These are phyloP conservation scores for Semaprochilodus insignis DNA, from an alignment of 2,797 vertebrate species.

Conservation along the genomic window DNA sequence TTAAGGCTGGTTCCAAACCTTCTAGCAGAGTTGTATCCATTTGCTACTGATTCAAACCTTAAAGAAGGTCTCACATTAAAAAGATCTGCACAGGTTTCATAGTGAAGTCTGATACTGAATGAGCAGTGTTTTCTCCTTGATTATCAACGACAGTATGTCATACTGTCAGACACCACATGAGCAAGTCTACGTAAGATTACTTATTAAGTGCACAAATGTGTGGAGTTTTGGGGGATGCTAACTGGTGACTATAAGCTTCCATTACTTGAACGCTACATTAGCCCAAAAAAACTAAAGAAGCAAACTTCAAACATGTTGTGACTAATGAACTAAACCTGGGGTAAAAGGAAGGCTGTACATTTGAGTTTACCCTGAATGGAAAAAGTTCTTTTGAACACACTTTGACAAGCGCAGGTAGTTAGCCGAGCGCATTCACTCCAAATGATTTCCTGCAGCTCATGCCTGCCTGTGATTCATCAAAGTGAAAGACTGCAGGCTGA, in stretches of 20 bases:
- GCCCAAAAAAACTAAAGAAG: neutral
- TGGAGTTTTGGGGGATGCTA: too few species aligned
- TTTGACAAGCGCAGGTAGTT: constrained; percentile 1
- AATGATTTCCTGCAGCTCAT: neutral
- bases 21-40: too few species aligned
- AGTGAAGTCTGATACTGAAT: too few species aligned
- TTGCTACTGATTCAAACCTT: too few species aligned
- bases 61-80: too few species aligned
- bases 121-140: too few species aligned
- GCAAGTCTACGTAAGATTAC: too few species aligned
- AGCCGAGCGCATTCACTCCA: neutral
- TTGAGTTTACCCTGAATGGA: neutral
- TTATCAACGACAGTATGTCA: too few species aligned
- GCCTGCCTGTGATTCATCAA: constrained; percentile 12
- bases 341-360: neutral
- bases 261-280: neutral
- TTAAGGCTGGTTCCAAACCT: too few species aligned
- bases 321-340: neutral
- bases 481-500: neutral
- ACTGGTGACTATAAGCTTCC: neutral
- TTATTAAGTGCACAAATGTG: too few species aligned
- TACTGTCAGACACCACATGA: too few species aligned
- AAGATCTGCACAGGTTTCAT: too few species aligned
- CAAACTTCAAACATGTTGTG: neutral
- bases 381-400: neutral